These are phyloP conservation scores for Lacanobia wlatinum DNA, from an alignment of 2,888 invertebrate species.

Conservation along the genomic window DNA sequence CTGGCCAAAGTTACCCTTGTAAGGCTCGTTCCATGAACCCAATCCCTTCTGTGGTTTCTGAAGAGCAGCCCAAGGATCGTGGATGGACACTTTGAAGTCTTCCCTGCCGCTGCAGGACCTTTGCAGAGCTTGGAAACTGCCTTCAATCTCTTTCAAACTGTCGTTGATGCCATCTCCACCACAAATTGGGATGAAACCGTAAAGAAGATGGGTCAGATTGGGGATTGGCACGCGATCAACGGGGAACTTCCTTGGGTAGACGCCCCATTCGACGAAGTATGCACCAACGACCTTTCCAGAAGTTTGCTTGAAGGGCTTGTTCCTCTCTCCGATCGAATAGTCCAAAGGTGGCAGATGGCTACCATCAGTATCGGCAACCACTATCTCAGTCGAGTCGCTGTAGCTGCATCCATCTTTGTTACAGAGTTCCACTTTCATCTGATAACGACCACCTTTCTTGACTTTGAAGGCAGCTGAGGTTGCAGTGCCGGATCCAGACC, in stretches of 20 bases:
- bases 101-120: slow-evolving; percentile 88
- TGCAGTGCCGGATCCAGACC: slow-evolving; percentile 81
- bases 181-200: slow-evolving; percentile 88
- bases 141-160: slow-evolving; percentile 89
- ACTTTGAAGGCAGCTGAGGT: slow-evolving; percentile 86
- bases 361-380: slow-evolving; percentile 88
- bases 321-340: slow-evolving; percentile 82
- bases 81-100: slow-evolving; percentile 88
- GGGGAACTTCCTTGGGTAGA: slow-evolving; percentile 87
- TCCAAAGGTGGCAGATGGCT: slow-evolving; percentile 87
- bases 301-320: slow-evolving; percentile 87
- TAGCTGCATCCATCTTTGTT: slow-evolving; percentile 85
- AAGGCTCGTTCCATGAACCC: slow-evolving; percentile 88
- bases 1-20: slow-evolving; percentile 89
- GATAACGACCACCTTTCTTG: slow-evolving; percentile 86
- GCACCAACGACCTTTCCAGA: slow-evolving; percentile 88
- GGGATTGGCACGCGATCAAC: slow-evolving; percentile 86
- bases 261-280: slow-evolving; percentile 89
- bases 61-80: slow-evolving; percentile 88
- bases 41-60: slow-evolving; percentile 88
- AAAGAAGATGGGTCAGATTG: slow-evolving; percentile 86
- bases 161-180: slow-evolving; percentile 89
- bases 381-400: slow-evolving; percentile 84
- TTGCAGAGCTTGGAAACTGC: slow-evolving; percentile 88
- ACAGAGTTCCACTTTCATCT: slow-evolving; percentile 86